phyloP scores from a whole-genome alignment of 2,113 vertebrate species.

The Takifugu flavidus region DNA sequence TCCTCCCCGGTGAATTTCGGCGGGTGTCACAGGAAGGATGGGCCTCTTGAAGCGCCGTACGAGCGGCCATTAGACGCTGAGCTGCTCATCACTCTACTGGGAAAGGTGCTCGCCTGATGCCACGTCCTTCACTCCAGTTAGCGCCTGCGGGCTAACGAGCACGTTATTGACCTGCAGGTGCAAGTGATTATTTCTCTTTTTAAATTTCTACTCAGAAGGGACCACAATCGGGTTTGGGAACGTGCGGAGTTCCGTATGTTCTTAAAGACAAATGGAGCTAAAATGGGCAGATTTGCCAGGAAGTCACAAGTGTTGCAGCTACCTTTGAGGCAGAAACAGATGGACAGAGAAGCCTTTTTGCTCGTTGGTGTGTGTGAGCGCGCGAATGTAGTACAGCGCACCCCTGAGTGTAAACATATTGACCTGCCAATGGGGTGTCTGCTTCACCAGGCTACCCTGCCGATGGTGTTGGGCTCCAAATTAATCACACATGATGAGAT shows the following conservation, averaged over 20 bases:
- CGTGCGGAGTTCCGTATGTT: too few relatives aligned
- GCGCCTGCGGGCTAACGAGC: conserved; percentile 19
- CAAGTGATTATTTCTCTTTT: neutral
- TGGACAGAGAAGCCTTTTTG: neutral
- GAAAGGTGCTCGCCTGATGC: conserved; percentile 36
- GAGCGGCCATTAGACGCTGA: conserved; percentile 46
- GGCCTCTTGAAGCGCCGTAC: conserved; percentile 52
- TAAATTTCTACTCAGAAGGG: neutral
- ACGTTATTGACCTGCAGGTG: too few relatives aligned
- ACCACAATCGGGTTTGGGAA: too few relatives aligned
- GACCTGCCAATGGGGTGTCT: conserved; percentile 63
- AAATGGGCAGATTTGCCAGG: too few relatives aligned
- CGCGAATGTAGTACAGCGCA: conserved; percentile 28
- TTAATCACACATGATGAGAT: conserved; percentile 74
- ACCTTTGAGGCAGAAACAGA: too few relatives aligned
- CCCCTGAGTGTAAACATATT: conserved; percentile 65
- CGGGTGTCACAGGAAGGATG: conserved; percentile 48
- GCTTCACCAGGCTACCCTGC: conserved; percentile 47
- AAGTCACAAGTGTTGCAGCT: too few relatives aligned
- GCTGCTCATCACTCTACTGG: conserved; percentile 47
- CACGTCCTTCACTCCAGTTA: conserved; percentile 43
- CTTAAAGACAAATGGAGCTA: too few relatives aligned
- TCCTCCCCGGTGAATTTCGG: conserved; percentile 61
- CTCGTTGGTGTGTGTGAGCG: neutral
- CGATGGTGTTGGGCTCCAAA: conserved; percentile 50